phyloP scores from a whole-genome alignment of 2,113 vertebrate species.

The Otis tarda region DNA sequence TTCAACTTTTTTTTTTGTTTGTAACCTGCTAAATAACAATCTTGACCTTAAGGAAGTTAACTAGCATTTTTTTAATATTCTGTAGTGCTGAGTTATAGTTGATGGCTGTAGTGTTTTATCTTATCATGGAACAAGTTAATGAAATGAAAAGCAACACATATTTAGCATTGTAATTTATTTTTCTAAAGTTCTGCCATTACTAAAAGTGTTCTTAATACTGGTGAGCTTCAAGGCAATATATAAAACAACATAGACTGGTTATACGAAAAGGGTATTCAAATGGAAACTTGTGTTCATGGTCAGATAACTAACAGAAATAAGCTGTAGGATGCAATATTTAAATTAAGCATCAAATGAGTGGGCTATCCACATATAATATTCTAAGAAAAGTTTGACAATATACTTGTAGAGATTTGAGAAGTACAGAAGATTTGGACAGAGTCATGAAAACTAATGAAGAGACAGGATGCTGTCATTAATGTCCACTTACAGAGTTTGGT shows the following conservation, averaged over 20 bases:
- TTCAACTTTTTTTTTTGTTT: background rate
- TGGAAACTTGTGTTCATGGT: constrained; percentile 27
- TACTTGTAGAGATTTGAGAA: constrained; percentile 31
- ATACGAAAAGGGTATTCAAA: constrained; percentile 37
- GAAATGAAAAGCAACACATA: constrained; percentile 68
- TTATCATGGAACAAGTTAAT: constrained; percentile 64
- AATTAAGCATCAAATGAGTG: constrained; percentile 47
- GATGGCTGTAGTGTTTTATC: constrained; percentile 47
- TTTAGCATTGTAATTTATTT: constrained; percentile 42
- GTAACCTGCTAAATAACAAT: constrained; percentile 11
- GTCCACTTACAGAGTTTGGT: constrained; percentile 79
- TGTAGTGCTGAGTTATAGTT: constrained; percentile 45
- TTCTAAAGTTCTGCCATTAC: constrained; percentile 32
- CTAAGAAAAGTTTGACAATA: constrained; percentile 48
- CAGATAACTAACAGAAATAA: constrained; percentile 23
- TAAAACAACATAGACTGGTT: constrained; percentile 69
- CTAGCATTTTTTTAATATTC: constrained; percentile 20
- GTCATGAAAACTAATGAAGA: constrained; percentile 76
- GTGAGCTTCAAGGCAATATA: constrained; percentile 65
- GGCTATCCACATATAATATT: constrained; percentile 56
- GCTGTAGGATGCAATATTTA: constrained; percentile 19
- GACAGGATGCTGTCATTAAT: constrained; percentile 78
- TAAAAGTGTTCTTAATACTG: constrained; percentile 54
- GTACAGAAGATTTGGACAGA: constrained; percentile 61
- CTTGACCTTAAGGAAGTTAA: constrained; percentile 7